A percentile compares a stretch with the other conserved stretches of the same genome.
phyloP scores from a whole-genome alignment of 2,113 vertebrate genomes.

The Empidonax traillii region DNA sequence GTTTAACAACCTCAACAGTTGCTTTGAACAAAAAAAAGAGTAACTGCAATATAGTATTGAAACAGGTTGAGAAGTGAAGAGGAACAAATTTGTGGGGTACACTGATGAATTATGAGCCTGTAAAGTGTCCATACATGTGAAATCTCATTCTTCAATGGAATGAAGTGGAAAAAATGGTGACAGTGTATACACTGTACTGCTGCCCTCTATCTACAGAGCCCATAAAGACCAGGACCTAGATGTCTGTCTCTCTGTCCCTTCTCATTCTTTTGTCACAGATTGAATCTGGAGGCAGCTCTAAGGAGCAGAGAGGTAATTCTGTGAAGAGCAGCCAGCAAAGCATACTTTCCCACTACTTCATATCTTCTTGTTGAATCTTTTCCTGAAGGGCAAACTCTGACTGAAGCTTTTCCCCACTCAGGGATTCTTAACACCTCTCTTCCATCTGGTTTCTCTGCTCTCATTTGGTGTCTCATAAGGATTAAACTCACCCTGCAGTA shows the following conservation, averaged over 20 bases:
- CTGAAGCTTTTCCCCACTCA: background rate
- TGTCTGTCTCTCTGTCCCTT: background rate
- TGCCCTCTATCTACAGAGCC: background rate
- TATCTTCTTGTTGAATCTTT: background rate
- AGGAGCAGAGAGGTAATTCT: background rate
- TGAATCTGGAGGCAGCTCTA: background rate
- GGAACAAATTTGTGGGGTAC: background rate
- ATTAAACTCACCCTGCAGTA: background rate
- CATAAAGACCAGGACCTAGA: background rate
- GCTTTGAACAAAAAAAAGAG: background rate
- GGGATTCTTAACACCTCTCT: background rate
- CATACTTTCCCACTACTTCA: background rate
- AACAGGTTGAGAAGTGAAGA: background rate
- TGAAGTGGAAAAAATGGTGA: background rate
- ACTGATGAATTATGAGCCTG: background rate
- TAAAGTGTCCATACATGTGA: background rate
- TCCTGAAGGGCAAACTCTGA: background rate
- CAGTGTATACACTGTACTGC: background rate
- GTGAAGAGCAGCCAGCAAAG: background rate
- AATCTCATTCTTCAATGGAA: background rate
- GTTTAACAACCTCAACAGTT: background rate
- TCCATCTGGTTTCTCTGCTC: background rate
- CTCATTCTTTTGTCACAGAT: background rate
- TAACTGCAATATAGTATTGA: background rate
- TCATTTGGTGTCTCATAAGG: background rate